Conservation (phyloP, 2,888 invertebrate genomes). For the Eilema griseolum region DNA sequence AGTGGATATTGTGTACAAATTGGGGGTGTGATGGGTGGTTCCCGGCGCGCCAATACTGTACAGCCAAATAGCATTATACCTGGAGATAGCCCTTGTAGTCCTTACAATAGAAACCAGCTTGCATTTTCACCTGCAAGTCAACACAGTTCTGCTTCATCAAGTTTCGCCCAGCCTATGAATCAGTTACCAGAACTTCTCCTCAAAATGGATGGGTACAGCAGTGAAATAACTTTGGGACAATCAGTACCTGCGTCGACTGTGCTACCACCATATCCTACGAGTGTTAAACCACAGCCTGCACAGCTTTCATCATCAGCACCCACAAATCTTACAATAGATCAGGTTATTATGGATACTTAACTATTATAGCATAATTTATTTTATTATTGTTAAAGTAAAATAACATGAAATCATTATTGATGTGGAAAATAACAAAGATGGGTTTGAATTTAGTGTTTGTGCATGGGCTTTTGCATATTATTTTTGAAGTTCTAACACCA, state of each 20-base stretch:
- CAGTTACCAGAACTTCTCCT: conserved; percentile 89
- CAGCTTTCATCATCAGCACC: conserved; percentile 95
- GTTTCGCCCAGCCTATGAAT: conserved; percentile 79
- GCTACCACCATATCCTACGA: conserved; percentile 77
- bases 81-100: conserved; percentile 84
- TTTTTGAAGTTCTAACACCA: too few species aligned
- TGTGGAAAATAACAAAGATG: not conserved
- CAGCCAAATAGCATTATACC: conserved; percentile 64
- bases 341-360: conserved; percentile 64
- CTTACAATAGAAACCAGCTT: conserved; percentile 79
- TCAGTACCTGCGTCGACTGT: conserved; percentile 88
- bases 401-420: too few species aligned
- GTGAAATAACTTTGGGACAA: conserved; percentile 87
- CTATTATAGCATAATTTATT: not conserved
- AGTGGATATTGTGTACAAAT: conserved; percentile 86
- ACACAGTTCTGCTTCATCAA: conserved; percentile 86
- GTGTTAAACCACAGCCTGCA: conserved; percentile 81
- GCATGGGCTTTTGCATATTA: too few species aligned
- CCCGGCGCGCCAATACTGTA: conserved; percentile 62
- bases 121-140: conserved; percentile 90
- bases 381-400: too few species aligned
- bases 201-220: conserved; percentile 88
- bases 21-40: conserved; percentile 81
- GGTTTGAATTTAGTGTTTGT: too few species aligned
- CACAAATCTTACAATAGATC: conserved; percentile 93